Percentiles rank a stretch among this genome's conserved stretches.
Evolutionary conservation across 2,888 invertebrate species (phyloP).

Genomic region (Ectobius pallidus): DNA sequence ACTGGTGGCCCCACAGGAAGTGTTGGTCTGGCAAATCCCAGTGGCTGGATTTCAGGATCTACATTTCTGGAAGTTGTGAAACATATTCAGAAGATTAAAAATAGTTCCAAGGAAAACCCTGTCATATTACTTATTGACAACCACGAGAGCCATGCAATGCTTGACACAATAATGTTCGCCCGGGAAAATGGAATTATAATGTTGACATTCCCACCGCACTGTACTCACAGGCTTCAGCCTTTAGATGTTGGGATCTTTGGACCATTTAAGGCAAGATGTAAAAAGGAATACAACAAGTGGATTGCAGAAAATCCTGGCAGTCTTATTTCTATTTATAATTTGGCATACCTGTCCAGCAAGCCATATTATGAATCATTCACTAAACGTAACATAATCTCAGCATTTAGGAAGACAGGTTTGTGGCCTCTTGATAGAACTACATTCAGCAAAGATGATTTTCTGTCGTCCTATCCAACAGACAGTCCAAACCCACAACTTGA

Average conservation of each 20-base stretch:
- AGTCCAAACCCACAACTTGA: neutral
- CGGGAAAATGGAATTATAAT: constrained; percentile 51
- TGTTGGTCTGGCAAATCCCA: constrained; percentile 1
- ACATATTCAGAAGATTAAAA: constrained; percentile 37
- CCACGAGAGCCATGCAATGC: constrained; percentile 49
- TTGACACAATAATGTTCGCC: constrained; percentile 49
- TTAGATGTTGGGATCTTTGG: constrained; percentile 52
- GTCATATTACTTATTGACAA: constrained; percentile 49
- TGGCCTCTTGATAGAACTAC: neutral
- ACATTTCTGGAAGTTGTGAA: constrained; percentile 44
- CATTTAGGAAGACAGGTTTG: neutral
- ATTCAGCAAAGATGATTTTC: neutral
- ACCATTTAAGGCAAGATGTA: constrained; percentile 50
- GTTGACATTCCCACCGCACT: constrained; percentile 53
- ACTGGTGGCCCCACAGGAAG: neutral
- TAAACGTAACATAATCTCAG: neutral
- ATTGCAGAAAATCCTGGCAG: neutral
- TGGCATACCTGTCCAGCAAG: neutral
- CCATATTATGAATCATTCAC: neutral
- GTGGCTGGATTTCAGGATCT: constrained; percentile 48
- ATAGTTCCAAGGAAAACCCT: constrained; percentile 32
- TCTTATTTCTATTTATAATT: constrained; percentile 16
- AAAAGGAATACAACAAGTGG: constrained; percentile 44
- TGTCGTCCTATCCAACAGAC: neutral
- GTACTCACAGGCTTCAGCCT: too few species aligned